Evolutionary conservation across 2,888 invertebrate species (phyloP).

Genomic region (Drosophila siamana): DNA sequence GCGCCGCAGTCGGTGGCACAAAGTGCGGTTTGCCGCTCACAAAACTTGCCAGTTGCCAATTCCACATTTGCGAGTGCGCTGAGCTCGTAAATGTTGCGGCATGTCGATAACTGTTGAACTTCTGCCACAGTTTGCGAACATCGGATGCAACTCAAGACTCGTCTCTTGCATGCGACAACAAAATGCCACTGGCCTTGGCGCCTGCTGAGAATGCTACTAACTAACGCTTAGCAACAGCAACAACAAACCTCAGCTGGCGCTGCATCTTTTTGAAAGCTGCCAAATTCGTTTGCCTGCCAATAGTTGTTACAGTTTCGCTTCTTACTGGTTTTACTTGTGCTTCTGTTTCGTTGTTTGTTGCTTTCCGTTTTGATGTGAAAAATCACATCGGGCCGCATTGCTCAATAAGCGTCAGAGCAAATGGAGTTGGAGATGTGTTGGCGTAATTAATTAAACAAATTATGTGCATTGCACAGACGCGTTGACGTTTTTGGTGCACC

Average conservation of each 20-base stretch:
- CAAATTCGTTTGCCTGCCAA: constrained; percentile 69
- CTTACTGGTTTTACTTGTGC: constrained; percentile 18
- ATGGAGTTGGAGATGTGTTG: constrained; percentile 74
- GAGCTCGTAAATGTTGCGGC: constrained; percentile 50
- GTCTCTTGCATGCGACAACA: constrained; percentile 30
- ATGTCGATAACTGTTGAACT: constrained; percentile 55
- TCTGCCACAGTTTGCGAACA: constrained; percentile 41
- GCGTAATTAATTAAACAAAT: constrained; percentile 80
- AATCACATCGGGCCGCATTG: constrained; percentile 69
- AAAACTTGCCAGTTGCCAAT: constrained; percentile 24
- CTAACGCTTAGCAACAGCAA: constrained; percentile 43
- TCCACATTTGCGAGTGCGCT: constrained; percentile 2
- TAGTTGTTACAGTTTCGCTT: constrained; percentile 72
- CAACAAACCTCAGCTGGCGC: constrained; percentile 37
- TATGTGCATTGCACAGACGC: constrained; percentile 79
- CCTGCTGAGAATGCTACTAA: constrained; percentile 78
- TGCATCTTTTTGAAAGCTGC: constrained; percentile 76
- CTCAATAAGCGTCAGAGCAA: constrained; percentile 58
- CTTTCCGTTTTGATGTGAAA: constrained; percentile 61
- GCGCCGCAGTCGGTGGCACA: neutral
- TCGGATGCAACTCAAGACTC: constrained; percentile 16
- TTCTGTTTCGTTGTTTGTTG: constrained; percentile 14
- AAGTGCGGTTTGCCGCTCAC: constrained; percentile 61
- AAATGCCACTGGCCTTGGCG: constrained; percentile 79
- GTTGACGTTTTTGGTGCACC: constrained; percentile 80